Base-by-base conservation (phyloP, 2,888 invertebrate genomes). In the Drosophila rubida region DNA sequence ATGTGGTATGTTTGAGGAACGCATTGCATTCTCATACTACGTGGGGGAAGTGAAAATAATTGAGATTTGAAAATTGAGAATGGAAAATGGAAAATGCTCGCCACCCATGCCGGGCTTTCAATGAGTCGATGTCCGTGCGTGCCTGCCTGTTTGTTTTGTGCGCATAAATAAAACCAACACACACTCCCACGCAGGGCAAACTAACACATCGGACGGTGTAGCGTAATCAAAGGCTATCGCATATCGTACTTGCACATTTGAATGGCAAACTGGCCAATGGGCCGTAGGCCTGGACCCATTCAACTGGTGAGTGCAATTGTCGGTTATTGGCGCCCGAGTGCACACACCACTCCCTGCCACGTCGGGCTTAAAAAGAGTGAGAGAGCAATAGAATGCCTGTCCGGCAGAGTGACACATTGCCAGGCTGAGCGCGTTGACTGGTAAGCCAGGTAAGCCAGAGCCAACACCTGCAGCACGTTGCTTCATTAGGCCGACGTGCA, bases 181-280 rank as follows among this genome's bases (percentile, higher is more conserved):
- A 49, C 14, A 16, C 55, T 53, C 23, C 25, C 27, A 60, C 49
- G 65, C 50, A 55, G 25, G 62, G 13, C 25, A 35, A 61, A 62
- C n/a, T 23, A 60, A 50, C 32, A 32, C n/a, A 51, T 19, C n/a
- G 57, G 3, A 14, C 11, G 51, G 51, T 45, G 48, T 35, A 55
- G 64, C 64, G 64, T 65, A 85, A 78, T 82, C 86, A 85, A 85
- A 65, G 73, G 68, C 66, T 79, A 87, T 87, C 69, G 73, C 86
- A 67, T 79, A 37, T 64, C 46, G 60, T 48, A 63, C 62, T 72
- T 50, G 39, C 49, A 53, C 66, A 67, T 46, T 62, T 44, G 67
- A 58, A 50, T 61, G 50, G 50, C 54, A 67, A 44, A 37, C 54
- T 69, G 70, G 22, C 16, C 37, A 59, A 55, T 35, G 32, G 42